Evolutionary conservation across 2,113 vertebrate species (phyloP).

Genomic region (Copsychus sechellarum): DNA sequence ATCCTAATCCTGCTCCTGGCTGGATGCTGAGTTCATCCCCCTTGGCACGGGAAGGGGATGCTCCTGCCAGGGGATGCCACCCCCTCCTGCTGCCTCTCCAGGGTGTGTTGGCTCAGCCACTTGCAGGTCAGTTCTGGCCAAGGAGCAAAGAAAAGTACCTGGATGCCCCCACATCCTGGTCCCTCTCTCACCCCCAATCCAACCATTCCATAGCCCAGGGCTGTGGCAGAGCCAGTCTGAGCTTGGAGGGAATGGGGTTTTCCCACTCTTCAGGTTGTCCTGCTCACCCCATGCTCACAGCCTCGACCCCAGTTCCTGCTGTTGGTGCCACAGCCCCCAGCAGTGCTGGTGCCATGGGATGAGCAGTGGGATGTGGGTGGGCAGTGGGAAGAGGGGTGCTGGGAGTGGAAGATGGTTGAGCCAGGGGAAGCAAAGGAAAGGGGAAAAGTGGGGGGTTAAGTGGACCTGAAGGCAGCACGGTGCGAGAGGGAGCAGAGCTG

Average conservation of each 20-base stretch:
- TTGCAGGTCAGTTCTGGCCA: rapidly evolving
- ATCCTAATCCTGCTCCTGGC: not conserved
- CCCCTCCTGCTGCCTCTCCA: not conserved
- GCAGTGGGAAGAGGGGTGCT: not conserved
- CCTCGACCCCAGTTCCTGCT: rapidly evolving
- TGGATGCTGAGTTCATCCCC: rapidly evolving
- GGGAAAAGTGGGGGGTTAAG: not conserved
- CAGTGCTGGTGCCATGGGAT: not conserved
- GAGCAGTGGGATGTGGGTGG: not conserved
- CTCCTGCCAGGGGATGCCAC: not conserved
- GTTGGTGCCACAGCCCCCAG: rapidly evolving
- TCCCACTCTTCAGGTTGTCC: not conserved
- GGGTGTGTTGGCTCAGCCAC: not conserved
- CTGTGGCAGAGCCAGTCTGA: not conserved
- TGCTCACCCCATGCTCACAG: not conserved
- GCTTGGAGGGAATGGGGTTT: not conserved
- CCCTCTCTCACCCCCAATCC: not conserved
- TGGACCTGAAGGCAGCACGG: rapidly evolving
- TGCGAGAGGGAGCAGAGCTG: not conserved
- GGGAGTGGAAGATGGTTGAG: rapidly evolving
- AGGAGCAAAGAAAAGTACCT: rapidly evolving
- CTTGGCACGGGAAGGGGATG: rapidly evolving
- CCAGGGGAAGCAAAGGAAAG: not conserved
- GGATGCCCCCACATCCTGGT: not conserved
- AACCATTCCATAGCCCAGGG: rapidly evolving